Percentiles rank a stretch among this genome's conserved stretches.
phyloP scores from a whole-genome alignment of 2,888 invertebrate genomes.

The Cancer borealis region DNA sequence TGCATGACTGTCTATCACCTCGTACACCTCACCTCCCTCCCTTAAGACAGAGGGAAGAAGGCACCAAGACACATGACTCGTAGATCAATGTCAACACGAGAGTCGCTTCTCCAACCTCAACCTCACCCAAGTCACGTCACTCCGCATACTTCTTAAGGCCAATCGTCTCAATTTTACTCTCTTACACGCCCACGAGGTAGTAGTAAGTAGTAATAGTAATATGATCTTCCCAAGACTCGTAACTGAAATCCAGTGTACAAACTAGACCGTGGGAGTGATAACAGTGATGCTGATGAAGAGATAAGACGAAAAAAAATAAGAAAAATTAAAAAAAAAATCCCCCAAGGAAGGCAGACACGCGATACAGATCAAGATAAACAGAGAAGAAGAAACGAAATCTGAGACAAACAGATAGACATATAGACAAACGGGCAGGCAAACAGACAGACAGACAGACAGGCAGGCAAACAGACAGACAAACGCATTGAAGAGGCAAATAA shows the following conservation, averaged over 20 bases:
- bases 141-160: neutral
- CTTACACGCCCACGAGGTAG: conserved; percentile 14
- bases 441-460: neutral
- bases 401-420: neutral
- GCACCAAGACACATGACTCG: neutral
- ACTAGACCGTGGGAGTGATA: conserved; percentile 7
- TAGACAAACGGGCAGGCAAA: neutral
- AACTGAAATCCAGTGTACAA: neutral
- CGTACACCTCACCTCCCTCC: neutral
- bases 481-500: neutral
- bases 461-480: neutral
- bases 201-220: neutral
- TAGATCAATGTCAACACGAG: neutral
- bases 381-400: neutral
- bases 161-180: neutral
- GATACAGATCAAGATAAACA: neutral
- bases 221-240: neutral
- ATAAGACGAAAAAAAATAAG: neutral
- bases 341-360: neutral
- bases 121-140: neutral
- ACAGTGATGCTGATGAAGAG: neutral
- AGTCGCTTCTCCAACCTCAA: neutral
- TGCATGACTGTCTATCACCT: neutral
- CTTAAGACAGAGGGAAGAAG: neutral
- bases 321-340: neutral